Evolutionary conservation across 1,140 invertebrate genomes (phyloP).

Genomic region (Ceratina calcarata): DNA sequence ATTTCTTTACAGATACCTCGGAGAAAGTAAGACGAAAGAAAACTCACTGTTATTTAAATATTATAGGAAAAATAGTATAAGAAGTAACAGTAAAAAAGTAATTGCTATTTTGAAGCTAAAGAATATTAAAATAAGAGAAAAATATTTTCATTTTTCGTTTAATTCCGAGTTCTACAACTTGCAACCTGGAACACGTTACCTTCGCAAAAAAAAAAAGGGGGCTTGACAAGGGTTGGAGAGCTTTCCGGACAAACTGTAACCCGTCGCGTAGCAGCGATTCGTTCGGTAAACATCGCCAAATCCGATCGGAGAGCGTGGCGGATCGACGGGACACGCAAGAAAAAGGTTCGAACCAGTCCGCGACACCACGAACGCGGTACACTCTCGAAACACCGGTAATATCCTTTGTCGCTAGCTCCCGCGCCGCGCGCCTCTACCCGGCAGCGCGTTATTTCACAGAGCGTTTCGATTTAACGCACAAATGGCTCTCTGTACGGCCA

Average conservation of each 20-base stretch:
- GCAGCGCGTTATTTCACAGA: constrained; percentile 61
- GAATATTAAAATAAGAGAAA: too few relatives aligned
- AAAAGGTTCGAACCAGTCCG: constrained; percentile 32
- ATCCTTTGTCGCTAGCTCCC: constrained; percentile 60
- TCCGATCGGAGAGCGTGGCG: constrained; percentile 2
- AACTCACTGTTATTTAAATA: too few relatives aligned
- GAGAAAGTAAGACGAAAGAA: too few relatives aligned
- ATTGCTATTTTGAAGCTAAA: too few relatives aligned
- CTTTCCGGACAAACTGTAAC: neutral
- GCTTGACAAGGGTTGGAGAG: too few relatives aligned
- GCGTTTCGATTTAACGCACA: constrained; percentile 69
- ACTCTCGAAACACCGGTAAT: constrained; percentile 50
- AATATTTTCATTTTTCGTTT: too few relatives aligned
- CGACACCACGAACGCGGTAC: constrained; percentile 22
- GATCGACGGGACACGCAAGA: constrained; percentile 17
- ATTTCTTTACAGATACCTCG: too few relatives aligned
- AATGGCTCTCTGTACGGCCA: constrained; percentile 61
- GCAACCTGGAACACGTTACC: too few relatives aligned
- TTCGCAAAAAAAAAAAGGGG: too few relatives aligned
- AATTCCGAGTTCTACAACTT: too few relatives aligned
- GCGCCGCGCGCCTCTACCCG: neutral
- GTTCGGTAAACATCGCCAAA: constrained; percentile 20
- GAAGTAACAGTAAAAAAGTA: too few relatives aligned
- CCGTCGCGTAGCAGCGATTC: neutral
- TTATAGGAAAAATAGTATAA: too few relatives aligned